phyloP scores from a whole-genome alignment of 92 coral and sea anemone genomes.

The Plumapathes pennacea region DNA sequence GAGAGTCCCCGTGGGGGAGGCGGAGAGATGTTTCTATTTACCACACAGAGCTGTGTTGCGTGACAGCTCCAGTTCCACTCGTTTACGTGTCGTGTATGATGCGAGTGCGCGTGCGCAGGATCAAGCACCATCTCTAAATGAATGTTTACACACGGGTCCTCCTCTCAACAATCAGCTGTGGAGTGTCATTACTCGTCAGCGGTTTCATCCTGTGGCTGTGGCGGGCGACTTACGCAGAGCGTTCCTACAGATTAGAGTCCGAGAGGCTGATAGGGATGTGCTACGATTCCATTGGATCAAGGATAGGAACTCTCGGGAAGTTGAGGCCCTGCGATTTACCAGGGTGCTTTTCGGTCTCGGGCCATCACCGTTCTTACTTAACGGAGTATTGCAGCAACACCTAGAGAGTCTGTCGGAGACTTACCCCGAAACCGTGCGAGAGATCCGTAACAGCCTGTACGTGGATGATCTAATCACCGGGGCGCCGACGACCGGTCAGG shows the following conservation, averaged over 20 bases:
- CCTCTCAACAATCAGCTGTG: constrained; percentile 40
- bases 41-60: constrained; percentile 48
- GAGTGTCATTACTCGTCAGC: constrained; percentile 26
- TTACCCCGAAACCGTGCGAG: too few relatives aligned
- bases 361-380: too few relatives aligned
- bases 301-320: not conserved
- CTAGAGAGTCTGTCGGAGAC: too few relatives aligned
- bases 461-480: too few relatives aligned
- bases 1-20: not conserved
- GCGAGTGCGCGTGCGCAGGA: constrained; percentile 23
- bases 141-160: constrained; percentile 39
- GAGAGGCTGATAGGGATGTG: constrained; percentile 15
- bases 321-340: not conserved
- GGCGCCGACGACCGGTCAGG: too few relatives aligned
- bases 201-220: constrained; percentile 22
- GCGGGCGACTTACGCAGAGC: constrained; percentile 31
- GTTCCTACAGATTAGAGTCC: constrained; percentile 43
- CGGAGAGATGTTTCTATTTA: constrained; percentile 26
- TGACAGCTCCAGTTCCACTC: constrained; percentile 19
- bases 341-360: constrained; percentile 3
- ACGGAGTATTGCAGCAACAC: too few relatives aligned
- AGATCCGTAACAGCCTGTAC: too few relatives aligned
- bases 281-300: constrained; percentile 17
- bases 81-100: constrained; percentile 36
- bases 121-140: constrained; percentile 33